Conservation (phyloP, 2,113 vertebrate genomes). For the Polyodon spathula region DNA sequence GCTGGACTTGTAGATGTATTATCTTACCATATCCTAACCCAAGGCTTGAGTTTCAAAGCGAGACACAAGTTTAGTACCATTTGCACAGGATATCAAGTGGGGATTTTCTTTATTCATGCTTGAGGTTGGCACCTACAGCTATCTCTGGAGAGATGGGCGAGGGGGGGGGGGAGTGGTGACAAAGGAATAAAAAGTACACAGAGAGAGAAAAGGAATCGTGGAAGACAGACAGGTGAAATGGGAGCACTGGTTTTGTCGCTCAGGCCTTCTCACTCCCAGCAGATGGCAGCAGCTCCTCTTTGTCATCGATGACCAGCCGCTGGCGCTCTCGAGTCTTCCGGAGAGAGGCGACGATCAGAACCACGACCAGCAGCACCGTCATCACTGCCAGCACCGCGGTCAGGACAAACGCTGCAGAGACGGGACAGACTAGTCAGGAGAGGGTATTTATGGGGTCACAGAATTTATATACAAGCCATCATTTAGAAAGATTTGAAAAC, state of each 20-base stretch:
- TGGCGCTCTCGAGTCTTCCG: conserved; percentile 1
- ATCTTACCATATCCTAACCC: too few species aligned
- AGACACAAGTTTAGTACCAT: too few species aligned
- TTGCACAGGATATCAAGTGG: too few species aligned
- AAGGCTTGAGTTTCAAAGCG: too few species aligned
- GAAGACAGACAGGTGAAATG: neutral
- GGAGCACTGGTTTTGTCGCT: neutral
- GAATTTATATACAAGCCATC: too few species aligned
- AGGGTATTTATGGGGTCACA: too few species aligned
- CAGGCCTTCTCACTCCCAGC: conserved; percentile 23
- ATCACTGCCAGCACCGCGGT: conserved; percentile 39
- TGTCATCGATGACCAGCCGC: conserved; percentile 30
- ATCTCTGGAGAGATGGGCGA: neutral
- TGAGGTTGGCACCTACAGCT: too few species aligned
- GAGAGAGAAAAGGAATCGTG: neutral
- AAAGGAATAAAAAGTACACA: too few species aligned
- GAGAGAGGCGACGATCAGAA: conserved; percentile 37
- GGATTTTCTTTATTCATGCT: too few species aligned
- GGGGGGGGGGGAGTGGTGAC: neutral
- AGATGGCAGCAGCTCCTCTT: conserved; percentile 46
- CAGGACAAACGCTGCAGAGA: conserved; percentile 42
- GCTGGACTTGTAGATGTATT: too few species aligned
- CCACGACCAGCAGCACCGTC: conserved; percentile 35
- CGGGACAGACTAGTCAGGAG: neutral
- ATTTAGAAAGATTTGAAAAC: too few species aligned